Evolutionary conservation across 2,797 vertebrate genomes (phyloP), one percentile per base, ranked within the genome.

Genomic region (Thalassophryne amazonica): DNA sequence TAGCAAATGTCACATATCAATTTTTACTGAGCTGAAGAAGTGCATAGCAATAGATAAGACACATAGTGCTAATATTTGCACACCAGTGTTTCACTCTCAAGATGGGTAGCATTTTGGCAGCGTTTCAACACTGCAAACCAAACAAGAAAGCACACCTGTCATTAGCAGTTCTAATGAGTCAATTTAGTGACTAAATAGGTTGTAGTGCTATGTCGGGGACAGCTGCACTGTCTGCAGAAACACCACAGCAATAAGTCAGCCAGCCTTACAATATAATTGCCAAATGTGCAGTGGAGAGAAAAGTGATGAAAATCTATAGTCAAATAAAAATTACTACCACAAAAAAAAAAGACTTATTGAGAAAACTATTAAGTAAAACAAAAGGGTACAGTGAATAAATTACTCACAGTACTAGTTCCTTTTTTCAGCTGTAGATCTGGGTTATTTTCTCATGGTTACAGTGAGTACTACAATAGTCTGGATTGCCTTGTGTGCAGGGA

Each of bases 81-180:
- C 54, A 42, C 9, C 1, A 14, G 23, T 2, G 3, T 39, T 48
- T 57, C 46, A 40, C 10, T 23, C 38, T 28, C 16, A 58, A 10
- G 50, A 29, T 6, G 46, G 57, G 47, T 41, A 52, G 55, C 54
- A 37, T 72, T 54, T n/a, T 73, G 59, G 53, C 72, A 47, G 52
- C n/a, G 9, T 54, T 49, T 82, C 37, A 6, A 34, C 27, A 31
- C 41, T 13, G 10, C 23, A 45, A 69, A 39, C 41, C 47, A 61
- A 81, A 85, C 63, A 36, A 28, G 49, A 83, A 74, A 32, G 31
- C 78, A 77, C 76, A 83, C 73, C 75, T 84, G 78, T 82, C 81
- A 73, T 75, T 74, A 66, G 39, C 55, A 72, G 60, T 76, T 69
- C 80, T 30, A 52, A 73, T 60, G 54, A 83, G 30, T 78, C 56